Base-by-base conservation (phyloP, 1,140 invertebrate genomes). In the Heliothis subflexa region DNA sequence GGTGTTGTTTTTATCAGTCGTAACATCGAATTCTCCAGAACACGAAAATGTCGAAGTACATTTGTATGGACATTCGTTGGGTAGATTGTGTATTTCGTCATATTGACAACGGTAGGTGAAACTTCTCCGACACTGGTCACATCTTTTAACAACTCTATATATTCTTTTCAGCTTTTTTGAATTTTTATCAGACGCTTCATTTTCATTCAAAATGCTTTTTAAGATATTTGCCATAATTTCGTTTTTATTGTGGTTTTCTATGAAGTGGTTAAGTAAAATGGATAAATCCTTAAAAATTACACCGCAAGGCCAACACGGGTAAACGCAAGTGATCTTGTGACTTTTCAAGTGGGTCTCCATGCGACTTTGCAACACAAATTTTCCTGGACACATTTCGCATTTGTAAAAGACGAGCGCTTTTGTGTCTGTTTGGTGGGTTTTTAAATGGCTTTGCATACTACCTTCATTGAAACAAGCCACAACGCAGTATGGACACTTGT, bases 401-500 rank as follows among this genome's bases (percentile, higher is more conserved):
- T 92, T 88, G 85, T 88, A 89, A 78, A 89, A 93, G 16, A 87
- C 70, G 21, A 82, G 55, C 9, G 81, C 45, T 73, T 81, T 83
- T 7, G 71, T 50, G 28, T 87, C 85, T 33, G 14, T 28, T 16
- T 80, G 68, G 75, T 89, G 86, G 18, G 25, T 80, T 18, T 82
- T 81, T 21, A 90, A 79, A 86, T 91, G 89, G 77, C 89, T 88
- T 16, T 71, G 12, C 78, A 93, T 91, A 68, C 88, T 88, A 16
- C 45, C 25, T 59, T 86, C 82, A 80, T 81, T 92, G 40, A 88
- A 90, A 86, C 92, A 92, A 70, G 84, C 87, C 7, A 89, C 83
- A 13, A 87, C 86, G 88, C 95, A 95, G 28, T 76, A 74, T 25
- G 84, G 84, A 81, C 95, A 95, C 83, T 91, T 93, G 66, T 81